Evolutionary conservation across 2,797 vertebrate species (phyloP), one percentile per base, ranked within the genome.

Genomic region (Chaenodraco wilsoni): DNA sequence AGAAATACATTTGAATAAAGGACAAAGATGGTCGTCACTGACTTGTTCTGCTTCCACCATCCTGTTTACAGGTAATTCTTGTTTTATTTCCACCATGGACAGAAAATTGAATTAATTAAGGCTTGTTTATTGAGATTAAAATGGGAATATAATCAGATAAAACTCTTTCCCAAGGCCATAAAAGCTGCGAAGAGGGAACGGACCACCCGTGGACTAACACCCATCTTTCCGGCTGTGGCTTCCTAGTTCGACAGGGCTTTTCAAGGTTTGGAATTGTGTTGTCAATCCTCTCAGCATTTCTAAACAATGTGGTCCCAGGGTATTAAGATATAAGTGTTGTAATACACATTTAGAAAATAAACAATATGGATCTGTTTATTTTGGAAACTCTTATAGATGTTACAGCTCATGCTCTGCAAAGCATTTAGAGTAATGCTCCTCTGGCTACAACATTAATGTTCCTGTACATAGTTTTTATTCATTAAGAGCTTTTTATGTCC

Each of bases 61-160:
- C 48, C 48, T 69, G 67, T 83, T 80, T 55, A 76, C 23, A 61
- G 45, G 59, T 48, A 33, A 69, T 65, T 65, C 70, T 70, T 12
- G 13, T 66, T 84, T 70, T 43, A 37, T 40, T 59, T 86, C 41
- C 55, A 59, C 69, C 17, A 46, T 65, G 33, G 15, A 41, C 59
- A 54, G 75, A 65, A 62, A 63, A 56, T 87, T 72, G 83, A 86
- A 90, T 88, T 84, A 62, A 72, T 75, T 89, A 88, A 85, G 37
- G 67, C 86, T 74, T 83, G 81, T 89, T 91, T 86, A 85, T 83
- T 86, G 73, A 86, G 85, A 90, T 92, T 85, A 85, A 89, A 88
- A 74, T 86, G 82, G 85, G 85, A 86, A 81, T 80, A 63, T 84
- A 92, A 90, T 89, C 57, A 76, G 66, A 90, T 91, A 87, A 84